Base-by-base conservation (phyloP, 92 coral and sea anemone species). In the Palythoa caribaeorum region DNA sequence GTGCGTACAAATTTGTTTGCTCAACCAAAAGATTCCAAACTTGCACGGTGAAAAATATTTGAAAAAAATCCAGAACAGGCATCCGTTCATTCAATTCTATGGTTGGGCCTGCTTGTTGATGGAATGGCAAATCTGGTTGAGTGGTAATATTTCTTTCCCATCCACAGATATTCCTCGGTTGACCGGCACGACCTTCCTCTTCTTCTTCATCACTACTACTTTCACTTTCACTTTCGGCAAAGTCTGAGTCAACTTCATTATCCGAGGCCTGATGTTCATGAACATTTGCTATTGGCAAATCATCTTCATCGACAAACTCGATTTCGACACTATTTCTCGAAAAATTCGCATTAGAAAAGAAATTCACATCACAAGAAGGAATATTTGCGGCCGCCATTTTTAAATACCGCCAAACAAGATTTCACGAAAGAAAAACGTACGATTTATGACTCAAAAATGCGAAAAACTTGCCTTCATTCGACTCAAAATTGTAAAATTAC, bases 1-100 rank as follows among this genome's bases (percentile, higher is more conserved):
- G 28, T 86, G 84, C 89, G 53, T 86, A 57, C 59, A 76, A 68
- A 86, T 86, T 86, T 37, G 89, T 86, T 60, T 86, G 84, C 9
- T 53, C 71, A 62, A 36, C 89, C 35, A 85, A 85, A 54, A 83
- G 52, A 36, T 73, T 40, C 89, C 83, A 85, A 73, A 85, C 81
- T 80, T 74, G 83, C 51, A 16, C 89, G 35, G 83, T 85, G 69
- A 74, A 73, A 80, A 85, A 85, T 57, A 55, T 71, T 38, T 85
- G 20, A 85, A 85, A 85, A 74, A 28, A 28, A 28, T 28, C 28
- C 28, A 28, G 28, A 28, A 28, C 28, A 28, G 28, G 28, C 0
- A 28, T 28, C 28, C 0, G 28, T 0, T 28, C 28, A 28, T 28
- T 28, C 28, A 28, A 28, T 28, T 28, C 28, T 28, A 28, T 28